phyloP scores from a whole-genome alignment of 2,888 invertebrate species.

The Panopea generosa region DNA sequence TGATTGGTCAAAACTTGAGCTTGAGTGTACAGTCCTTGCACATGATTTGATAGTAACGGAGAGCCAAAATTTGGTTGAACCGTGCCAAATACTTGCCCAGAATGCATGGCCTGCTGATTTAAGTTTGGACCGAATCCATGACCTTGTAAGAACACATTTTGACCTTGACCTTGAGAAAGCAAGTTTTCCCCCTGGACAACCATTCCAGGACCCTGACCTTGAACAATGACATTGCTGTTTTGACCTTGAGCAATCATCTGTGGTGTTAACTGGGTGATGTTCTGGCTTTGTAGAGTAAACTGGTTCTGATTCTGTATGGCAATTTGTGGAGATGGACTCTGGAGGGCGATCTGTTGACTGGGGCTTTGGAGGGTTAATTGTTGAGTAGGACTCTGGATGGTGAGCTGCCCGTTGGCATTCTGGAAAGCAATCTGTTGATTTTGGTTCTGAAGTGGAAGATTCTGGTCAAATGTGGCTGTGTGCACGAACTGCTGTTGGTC shows the following conservation, averaged over 20 bases:
- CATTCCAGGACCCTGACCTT: conserved; percentile 52
- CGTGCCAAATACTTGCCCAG: conserved; percentile 32
- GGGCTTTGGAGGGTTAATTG: conserved; percentile 54
- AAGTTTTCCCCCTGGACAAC: conserved; percentile 56
- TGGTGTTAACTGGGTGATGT: conserved; percentile 47
- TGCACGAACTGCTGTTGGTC: conserved; percentile 60
- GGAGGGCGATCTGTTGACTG: conserved; percentile 49
- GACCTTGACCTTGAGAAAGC: conserved; percentile 43
- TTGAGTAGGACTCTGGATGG: conserved; percentile 45
- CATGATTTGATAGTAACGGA: conserved; percentile 38
- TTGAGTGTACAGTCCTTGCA: conserved; percentile 47
- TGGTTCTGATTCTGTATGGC: conserved; percentile 49
- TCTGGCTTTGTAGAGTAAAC: conserved; percentile 47
- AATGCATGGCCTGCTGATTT: conserved; percentile 48
- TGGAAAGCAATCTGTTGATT: conserved; percentile 52
- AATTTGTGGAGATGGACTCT: conserved; percentile 50
- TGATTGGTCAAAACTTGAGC: conserved; percentile 47
- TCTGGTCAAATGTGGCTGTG: conserved; percentile 45
- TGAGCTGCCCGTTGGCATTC: conserved; percentile 52
- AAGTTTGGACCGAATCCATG: conserved; percentile 50
- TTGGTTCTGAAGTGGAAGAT: conserved; percentile 43
- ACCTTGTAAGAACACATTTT: conserved; percentile 49
- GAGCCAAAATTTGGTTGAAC: conserved; percentile 19
- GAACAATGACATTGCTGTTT: conserved; percentile 49
- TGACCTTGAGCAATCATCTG: conserved; percentile 46